Percentiles rank a stretch among this genome's conserved stretches.
Conservation (phyloP, 64 coral and sea anemone genomes). For the Stichodactyla helianthus region DNA sequence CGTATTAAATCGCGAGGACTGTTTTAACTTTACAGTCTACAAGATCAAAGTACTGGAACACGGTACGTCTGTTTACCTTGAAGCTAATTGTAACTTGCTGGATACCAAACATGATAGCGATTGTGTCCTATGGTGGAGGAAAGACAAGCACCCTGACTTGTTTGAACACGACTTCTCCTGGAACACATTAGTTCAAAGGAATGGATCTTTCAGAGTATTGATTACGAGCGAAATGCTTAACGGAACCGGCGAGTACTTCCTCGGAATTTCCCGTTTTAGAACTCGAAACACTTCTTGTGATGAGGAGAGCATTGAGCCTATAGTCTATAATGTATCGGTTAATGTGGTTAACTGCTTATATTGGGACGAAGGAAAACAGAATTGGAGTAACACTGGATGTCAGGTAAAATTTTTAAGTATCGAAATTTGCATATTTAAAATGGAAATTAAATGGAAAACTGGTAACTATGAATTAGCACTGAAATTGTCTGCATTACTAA, state of each 20-base stretch:
- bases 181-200: background rate
- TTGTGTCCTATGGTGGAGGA: background rate
- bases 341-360: conserved; percentile 45
- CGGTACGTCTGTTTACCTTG: background rate
- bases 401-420: conserved; percentile 20
- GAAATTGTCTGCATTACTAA: no score
- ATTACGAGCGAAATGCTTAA: background rate
- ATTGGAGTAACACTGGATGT: conserved; percentile 50
- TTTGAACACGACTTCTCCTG: background rate
- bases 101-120: background rate
- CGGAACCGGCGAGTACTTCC: background rate
- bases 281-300: background rate
- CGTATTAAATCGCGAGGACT: background rate
- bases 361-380: conserved; percentile 35
- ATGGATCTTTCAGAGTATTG: background rate
- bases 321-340: conserved; percentile 15
- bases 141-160: background rate
- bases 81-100: background rate
- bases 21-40: conserved; percentile 20
- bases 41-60: background rate
- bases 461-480: no score
- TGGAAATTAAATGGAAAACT: no score
- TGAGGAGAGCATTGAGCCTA: background rate
- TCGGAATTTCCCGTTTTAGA: background rate
- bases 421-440: no score